Conservation (phyloP, 2,797 vertebrate species). For the Thalassophryne amazonica region DNA sequence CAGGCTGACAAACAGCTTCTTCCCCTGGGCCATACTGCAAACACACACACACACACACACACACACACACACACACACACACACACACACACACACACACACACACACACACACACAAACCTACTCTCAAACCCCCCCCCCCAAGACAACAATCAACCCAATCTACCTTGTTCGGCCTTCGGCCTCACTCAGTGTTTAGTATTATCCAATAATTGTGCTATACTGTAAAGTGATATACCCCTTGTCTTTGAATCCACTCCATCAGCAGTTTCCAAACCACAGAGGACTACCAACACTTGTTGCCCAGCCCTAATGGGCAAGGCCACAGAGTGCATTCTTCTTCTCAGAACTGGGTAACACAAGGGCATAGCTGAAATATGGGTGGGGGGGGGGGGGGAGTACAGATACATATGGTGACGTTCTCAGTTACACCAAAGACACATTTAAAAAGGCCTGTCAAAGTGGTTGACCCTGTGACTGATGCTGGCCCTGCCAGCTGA, state of each 20-base stretch:
- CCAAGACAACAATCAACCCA: no score
- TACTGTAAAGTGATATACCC: constrained; percentile 26
- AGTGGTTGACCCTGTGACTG: constrained; percentile 69
- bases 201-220: no score
- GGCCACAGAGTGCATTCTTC: constrained; percentile 70
- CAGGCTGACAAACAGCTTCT: no score
- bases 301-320: constrained; percentile 63
- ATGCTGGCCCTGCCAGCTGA: constrained; percentile 60
- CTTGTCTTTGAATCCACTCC: constrained; percentile 50
- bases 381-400: constrained; percentile 42
- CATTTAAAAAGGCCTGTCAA: constrained; percentile 76
- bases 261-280: constrained; percentile 62
- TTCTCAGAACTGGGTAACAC: constrained; percentile 67
- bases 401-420: constrained; percentile 70
- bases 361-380: constrained; percentile 76
- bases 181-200: no score
- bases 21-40: no score
- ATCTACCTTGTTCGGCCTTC: no score
- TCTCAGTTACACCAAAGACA: constrained; percentile 80
- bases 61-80: no score
- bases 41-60: no score
- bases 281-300: constrained; percentile 49
- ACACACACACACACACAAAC: no score
- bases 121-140: no score
- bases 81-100: no score